Percentiles rank a stretch among this genome's conserved stretches.
phyloP scores from a whole-genome alignment of 2,888 invertebrate species.

The Tetranychus piercei region DNA sequence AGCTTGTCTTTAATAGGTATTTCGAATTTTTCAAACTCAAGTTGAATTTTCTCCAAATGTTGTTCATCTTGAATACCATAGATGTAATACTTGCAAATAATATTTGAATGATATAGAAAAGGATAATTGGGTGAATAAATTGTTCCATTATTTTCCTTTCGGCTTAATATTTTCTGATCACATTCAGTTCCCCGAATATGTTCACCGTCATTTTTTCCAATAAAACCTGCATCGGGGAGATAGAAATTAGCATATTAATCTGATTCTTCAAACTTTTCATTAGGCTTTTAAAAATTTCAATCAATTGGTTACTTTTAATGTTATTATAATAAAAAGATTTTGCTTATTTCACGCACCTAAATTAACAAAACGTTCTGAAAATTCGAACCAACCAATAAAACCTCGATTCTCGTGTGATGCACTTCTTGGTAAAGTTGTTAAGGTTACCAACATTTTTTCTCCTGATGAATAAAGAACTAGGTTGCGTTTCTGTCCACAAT shows the following conservation, averaged over 20 bases:
- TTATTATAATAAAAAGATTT: too few relatives aligned
- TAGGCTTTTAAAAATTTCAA: too few relatives aligned
- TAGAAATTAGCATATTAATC: conserved; percentile 28
- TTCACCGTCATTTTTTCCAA: conserved; percentile 75
- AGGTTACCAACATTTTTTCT: conserved; percentile 70
- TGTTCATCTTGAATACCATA: conserved; percentile 95
- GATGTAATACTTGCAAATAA: conserved; percentile 92
- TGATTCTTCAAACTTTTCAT: conserved; percentile 23
- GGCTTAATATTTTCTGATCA: conserved; percentile 89
- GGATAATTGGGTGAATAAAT: conserved; percentile 94
- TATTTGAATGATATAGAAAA: conserved; percentile 79
- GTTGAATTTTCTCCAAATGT: conserved; percentile 75
- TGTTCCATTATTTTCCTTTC: conserved; percentile 72
- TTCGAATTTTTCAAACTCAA: conserved; percentile 71
- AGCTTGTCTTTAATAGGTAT: conserved; percentile 42
- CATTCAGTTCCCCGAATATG: conserved; percentile 86
- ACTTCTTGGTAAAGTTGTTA: conserved; percentile 71
- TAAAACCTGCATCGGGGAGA: conserved; percentile 47
- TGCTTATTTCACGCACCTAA: conserved; percentile 45
- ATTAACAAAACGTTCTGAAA: conserved; percentile 94
- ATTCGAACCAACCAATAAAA: conserved; percentile 95
- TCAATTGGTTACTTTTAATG: neutral
- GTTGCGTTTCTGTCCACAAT: conserved; percentile 91
- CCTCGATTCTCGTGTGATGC: conserved; percentile 92
- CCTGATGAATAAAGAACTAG: conserved; percentile 85